Evolutionary conservation across 2,113 vertebrate genomes (phyloP).

Genomic region (Saimiri boliviensis): DNA sequence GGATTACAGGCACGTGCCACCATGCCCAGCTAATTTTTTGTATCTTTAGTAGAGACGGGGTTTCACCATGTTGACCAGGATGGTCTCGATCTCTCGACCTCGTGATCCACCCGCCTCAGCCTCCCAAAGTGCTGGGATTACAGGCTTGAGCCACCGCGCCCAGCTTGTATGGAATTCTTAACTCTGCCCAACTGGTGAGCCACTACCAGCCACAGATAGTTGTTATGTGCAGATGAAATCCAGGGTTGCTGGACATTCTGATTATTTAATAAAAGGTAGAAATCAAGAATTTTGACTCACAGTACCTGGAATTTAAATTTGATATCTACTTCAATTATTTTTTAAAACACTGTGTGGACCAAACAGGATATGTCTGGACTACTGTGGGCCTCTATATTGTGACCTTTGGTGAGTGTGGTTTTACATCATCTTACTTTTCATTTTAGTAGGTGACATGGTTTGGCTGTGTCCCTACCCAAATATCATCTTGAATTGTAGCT

Average conservation of each 20-base stretch:
- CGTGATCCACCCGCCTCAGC: too few species aligned
- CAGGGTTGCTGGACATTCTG: not conserved
- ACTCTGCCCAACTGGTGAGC: not conserved
- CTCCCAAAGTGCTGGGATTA: too few species aligned
- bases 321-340: not conserved
- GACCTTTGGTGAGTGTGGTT: accelerated
- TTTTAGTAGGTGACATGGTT: not conserved
- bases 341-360: not conserved
- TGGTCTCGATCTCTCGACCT: too few species aligned
- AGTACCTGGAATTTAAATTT: not conserved
- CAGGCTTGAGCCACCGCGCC: too few species aligned
- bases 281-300: not conserved
- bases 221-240: not conserved
- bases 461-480: too few species aligned
- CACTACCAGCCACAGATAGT: not conserved
- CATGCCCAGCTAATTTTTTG: too few species aligned
- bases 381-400: not conserved
- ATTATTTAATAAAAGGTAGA: not conserved
- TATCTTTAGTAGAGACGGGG: too few species aligned
- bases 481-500: too few species aligned
- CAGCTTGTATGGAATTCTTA: not conserved
- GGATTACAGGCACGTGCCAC: too few species aligned
- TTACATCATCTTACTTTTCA: not conserved
- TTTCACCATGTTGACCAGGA: too few species aligned
- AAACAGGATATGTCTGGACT: not conserved